Conservation (phyloP, 2,888 invertebrate genomes). For the Drosophila rellima region DNA sequence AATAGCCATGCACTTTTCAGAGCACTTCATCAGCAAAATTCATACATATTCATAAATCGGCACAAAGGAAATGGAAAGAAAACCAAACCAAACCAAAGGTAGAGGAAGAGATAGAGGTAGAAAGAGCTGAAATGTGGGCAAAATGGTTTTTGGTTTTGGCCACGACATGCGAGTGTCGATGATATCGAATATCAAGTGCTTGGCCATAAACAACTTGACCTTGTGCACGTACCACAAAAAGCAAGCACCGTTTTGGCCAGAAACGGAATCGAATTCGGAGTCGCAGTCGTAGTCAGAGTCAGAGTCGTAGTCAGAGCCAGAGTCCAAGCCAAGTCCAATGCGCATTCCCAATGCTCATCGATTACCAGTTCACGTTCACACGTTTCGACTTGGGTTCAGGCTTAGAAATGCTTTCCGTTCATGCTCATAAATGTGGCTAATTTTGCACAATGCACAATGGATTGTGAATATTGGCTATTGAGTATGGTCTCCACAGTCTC, state of each 20-base stretch:
- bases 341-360: conserved; percentile 61
- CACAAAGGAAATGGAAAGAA: conserved; percentile 41
- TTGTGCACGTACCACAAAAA: conserved; percentile 70
- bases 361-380: conserved; percentile 79
- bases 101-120: neutral
- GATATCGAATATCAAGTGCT: conserved; percentile 76
- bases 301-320: neutral
- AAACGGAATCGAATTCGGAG: neutral
- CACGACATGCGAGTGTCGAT: conserved; percentile 49
- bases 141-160: conserved; percentile 36
- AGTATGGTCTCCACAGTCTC: conserved; percentile 10
- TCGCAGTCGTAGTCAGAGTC: neutral
- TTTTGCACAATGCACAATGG: conserved; percentile 63
- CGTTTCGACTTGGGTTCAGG: conserved; percentile 51
- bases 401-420: conserved; percentile 42
- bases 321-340: conserved; percentile 46
- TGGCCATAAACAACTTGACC: conserved; percentile 80
- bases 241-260: conserved; percentile 17
- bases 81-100: neutral
- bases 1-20: conserved; percentile 52
- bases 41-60: conserved; percentile 59
- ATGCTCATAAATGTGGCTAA: conserved; percentile 77
- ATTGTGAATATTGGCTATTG: conserved; percentile 38
- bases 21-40: conserved; percentile 56
- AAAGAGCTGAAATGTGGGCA: conserved; percentile 35